A percentile compares a stretch with the other conserved stretches of the same genome.
Evolutionary conservation across 2,888 invertebrate species (phyloP).

Genomic region (Spisula subtruncata): DNA sequence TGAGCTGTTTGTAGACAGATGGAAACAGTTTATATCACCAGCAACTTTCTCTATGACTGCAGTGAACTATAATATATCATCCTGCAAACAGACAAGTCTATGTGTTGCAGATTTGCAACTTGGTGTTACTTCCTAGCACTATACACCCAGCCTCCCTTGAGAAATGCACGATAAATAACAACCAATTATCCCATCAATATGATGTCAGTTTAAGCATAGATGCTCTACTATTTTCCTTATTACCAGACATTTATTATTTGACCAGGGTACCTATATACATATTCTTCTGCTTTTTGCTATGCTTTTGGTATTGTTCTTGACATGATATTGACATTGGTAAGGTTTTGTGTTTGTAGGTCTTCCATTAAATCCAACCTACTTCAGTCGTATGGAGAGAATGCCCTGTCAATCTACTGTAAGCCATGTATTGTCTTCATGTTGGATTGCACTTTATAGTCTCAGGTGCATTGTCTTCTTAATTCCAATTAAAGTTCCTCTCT

Average conservation of each 20-base stretch:
- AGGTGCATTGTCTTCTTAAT: slow-evolving; percentile 14
- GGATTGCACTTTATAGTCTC: neutral
- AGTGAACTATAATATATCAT: too few species aligned
- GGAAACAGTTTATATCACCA: too few species aligned
- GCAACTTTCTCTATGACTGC: too few species aligned
- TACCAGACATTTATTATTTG: neutral
- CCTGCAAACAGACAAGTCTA: neutral
- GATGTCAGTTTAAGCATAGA: neutral
- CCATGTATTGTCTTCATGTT: neutral
- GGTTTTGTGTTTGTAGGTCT: too few species aligned
- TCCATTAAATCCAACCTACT: too few species aligned
- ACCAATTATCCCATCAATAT: neutral
- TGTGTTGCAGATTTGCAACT: neutral
- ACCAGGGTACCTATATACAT: too few species aligned
- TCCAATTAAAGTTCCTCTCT: neutral
- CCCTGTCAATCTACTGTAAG: too few species aligned
- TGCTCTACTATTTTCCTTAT: neutral
- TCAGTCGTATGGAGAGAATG: too few species aligned
- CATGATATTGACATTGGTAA: too few species aligned
- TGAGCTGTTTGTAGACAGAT: too few species aligned
- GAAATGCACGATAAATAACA: neutral
- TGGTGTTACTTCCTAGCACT: neutral
- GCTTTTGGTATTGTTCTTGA: too few species aligned
- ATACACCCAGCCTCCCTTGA: neutral
- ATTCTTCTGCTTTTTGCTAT: too few species aligned